Evolutionary conservation across 2,888 invertebrate species (phyloP).

Genomic region (Synergus gifuensis): DNA sequence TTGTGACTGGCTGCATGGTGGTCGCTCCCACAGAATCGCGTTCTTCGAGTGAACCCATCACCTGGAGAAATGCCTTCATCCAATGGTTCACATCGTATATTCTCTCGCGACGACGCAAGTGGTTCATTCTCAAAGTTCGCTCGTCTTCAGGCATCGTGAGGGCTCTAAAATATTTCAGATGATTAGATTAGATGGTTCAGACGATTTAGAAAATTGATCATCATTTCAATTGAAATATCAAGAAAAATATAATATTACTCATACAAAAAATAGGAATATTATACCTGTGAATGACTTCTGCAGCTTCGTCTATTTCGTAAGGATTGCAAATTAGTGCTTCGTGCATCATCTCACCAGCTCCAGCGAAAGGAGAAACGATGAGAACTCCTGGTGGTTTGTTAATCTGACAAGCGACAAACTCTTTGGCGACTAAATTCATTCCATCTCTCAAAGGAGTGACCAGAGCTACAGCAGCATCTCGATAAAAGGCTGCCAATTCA

Average conservation of each 20-base stretch:
- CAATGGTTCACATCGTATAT: slow-evolving; percentile 92
- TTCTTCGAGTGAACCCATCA: slow-evolving; percentile 91
- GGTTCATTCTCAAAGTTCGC: slow-evolving; percentile 91
- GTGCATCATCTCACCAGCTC: slow-evolving; percentile 96
- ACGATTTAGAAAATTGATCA: slow-evolving; percentile 13
- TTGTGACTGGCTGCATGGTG: slow-evolving; percentile 92
- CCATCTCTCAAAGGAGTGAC: slow-evolving; percentile 93
- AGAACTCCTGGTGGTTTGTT: slow-evolving; percentile 91
- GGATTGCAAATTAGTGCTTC: slow-evolving; percentile 94
- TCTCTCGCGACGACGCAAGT: slow-evolving; percentile 88
- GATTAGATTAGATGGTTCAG: slow-evolving; percentile 26
- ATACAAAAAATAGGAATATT: slow-evolving; percentile 1
- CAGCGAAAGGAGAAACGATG: slow-evolving; percentile 94
- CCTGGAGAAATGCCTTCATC: slow-evolving; percentile 93
- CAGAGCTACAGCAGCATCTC: slow-evolving; percentile 91
- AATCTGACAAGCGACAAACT: slow-evolving; percentile 95
- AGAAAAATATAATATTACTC: background rate
- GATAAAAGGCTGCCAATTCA: slow-evolving; percentile 91
- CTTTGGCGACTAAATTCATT: slow-evolving; percentile 96
- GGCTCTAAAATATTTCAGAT: slow-evolving; percentile 80
- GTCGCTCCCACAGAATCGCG: slow-evolving; percentile 91
- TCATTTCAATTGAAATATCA: background rate
- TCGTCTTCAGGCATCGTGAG: slow-evolving; percentile 95
- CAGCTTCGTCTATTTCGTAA: slow-evolving; percentile 92
- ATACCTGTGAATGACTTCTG: slow-evolving; percentile 90